Evolutionary conservation across 2,888 invertebrate genomes (phyloP), one percentile per base, ranked within the genome.

Genomic region (Hipparchia semele): DNA sequence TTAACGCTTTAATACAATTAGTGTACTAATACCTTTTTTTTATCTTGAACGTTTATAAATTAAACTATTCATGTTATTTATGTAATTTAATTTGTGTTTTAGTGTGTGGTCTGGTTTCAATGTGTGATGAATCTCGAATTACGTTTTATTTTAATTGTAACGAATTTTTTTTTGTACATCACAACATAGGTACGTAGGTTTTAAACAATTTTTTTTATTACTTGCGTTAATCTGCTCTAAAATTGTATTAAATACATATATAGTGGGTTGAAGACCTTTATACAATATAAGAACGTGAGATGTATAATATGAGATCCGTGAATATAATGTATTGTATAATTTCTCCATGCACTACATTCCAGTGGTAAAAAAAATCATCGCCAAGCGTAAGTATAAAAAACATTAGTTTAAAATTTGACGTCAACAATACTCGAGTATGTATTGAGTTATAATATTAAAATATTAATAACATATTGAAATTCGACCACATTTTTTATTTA

Each of bases 21-120:
- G 76, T 74, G 72, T 13, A 79, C 78, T 79, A 79, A 79, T 76
- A 75, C 66, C 72, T 74, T 75, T 75, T 76, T 49, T 73, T 75
- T 73, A 65, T 65, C 59, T 67, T 70, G 49, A 68, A n/a, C 49
- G 9, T 45, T 68, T 68, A 46, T 58, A 46, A 45, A 46, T 12
- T 13, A 67, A 56, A 60, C 13, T 46, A 23, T 23, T 64, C 64
- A 46, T 59, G 56, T 68, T 68, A 51, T 59, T 58, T 46, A 58
- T 53, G 65, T 65, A 53, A 53, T 53, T 65, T 53, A 13, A 58
- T 58, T 58, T 58, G 56, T 65, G 12, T 65, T 59, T 33, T 60
- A 2, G 13, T 33, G 49, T 12, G 75, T 75, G 68, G 73, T 39
- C 71, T 66, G 75, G 62, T 75, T 75, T 75, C 73, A 75, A 73